Percentiles rank a stretch among this genome's conserved stretches.
These are phyloP conservation scores for Gasterosteus aculeatus DNA, from an alignment of 2,113 vertebrate species.

Conservation along the genomic window DNA sequence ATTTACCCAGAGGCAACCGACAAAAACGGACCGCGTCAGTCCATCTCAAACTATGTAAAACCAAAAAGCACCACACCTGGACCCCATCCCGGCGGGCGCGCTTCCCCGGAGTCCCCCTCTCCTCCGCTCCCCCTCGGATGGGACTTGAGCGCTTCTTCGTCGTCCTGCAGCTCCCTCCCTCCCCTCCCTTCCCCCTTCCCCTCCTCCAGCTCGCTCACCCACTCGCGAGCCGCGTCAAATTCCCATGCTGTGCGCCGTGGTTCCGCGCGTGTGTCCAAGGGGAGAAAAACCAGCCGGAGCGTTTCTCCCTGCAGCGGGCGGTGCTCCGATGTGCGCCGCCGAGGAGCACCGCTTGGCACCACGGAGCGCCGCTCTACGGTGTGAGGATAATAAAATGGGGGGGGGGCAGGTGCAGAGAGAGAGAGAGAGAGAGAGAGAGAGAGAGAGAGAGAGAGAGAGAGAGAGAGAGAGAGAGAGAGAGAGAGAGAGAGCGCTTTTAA, in stretches of 20 bases:
- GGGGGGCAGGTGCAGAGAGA: slow-evolving; percentile 64
- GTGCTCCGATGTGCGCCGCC: slow-evolving; percentile 34
- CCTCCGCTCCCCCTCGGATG: slow-evolving; percentile 41
- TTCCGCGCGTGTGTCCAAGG: slow-evolving; percentile 7
- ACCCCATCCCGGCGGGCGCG: slow-evolving; percentile 60
- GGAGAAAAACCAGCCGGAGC: slow-evolving; percentile 19
- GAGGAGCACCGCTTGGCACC: slow-evolving; percentile 63
- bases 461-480: slow-evolving; percentile 1
- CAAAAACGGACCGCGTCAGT: background rate
- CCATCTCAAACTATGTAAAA: slow-evolving; percentile 36
- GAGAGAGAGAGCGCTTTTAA: background rate
- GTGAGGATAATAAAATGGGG: slow-evolving; percentile 63
- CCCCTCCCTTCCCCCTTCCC: slow-evolving; percentile 26
- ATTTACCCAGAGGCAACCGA: background rate
- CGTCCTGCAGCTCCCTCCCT: slow-evolving; percentile 12
- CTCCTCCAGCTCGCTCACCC: slow-evolving; percentile 30
- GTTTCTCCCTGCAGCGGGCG: slow-evolving; percentile 13
- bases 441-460: slow-evolving; percentile 7
- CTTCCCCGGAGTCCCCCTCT: slow-evolving; percentile 25
- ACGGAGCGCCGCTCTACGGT: slow-evolving; percentile 48
- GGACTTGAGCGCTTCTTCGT: slow-evolving; percentile 44
- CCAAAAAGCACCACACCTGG: background rate
- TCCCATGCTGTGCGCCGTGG: slow-evolving; percentile 17
- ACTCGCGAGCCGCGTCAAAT: slow-evolving; percentile 28
- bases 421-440: slow-evolving; percentile 24